Percentiles rank a stretch among this genome's conserved stretches.
Evolutionary conservation across 2,888 invertebrate genomes (phyloP).

Genomic region (Acutogordius australiensis): DNA sequence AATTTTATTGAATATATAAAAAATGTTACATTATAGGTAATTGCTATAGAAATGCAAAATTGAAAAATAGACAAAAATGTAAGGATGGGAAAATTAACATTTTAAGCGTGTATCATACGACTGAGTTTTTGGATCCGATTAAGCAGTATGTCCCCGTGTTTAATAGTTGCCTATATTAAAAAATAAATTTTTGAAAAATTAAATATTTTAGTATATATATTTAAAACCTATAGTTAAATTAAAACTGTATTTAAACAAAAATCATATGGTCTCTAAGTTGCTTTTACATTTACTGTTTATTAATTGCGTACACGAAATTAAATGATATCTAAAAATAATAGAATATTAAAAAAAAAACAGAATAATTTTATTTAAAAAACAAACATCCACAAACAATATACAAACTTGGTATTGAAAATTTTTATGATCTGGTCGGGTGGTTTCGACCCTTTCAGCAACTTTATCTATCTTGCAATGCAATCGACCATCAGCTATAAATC

Average conservation of each 20-base stretch:
- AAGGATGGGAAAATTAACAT: no score
- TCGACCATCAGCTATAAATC: conserved; percentile 83
- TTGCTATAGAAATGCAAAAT: no score
- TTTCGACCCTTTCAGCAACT: conserved; percentile 58
- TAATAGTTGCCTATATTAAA: conserved; percentile 57
- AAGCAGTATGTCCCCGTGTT: conserved; percentile 80
- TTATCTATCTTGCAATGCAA: conserved; percentile 90
- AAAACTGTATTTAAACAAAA: background rate
- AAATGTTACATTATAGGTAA: no score
- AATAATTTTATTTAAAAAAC: background rate
- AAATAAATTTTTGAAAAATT: no score
- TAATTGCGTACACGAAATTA: no score
- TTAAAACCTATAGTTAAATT: background rate
- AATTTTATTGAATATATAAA: no score
- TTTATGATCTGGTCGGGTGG: conserved; percentile 60
- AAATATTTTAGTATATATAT: background rate
- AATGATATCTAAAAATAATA: conserved; percentile 9
- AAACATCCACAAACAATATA: background rate
- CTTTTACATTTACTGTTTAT: background rate
- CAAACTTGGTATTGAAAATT: conserved; percentile 57
- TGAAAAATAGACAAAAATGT: no score
- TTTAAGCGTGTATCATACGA: conserved; percentile 6
- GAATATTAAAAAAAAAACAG: conserved; percentile 12
- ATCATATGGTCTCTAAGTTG: background rate
- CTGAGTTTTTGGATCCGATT: conserved; percentile 84